Evolutionary conservation across 2,797 vertebrate genomes (phyloP), one percentile per base, ranked within the genome.

Genomic region (Gorsachius magnificus): DNA sequence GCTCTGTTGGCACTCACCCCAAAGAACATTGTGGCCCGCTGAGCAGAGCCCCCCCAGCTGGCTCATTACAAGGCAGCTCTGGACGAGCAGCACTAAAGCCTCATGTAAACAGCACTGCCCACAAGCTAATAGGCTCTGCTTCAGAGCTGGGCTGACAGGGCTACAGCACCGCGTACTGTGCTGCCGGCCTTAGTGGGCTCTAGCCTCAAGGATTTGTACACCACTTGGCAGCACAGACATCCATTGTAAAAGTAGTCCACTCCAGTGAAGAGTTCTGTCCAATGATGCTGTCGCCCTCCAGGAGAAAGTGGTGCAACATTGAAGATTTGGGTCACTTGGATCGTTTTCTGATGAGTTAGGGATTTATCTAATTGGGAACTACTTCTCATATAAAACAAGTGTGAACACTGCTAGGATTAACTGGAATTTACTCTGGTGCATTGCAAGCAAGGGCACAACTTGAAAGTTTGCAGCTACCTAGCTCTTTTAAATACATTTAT

Each of bases 1-100:
- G 14, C 35, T 58, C 4, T 35, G 15, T 13, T 28, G 82, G 24
- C 33, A 4, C 50, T n/a, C 14, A 6, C 16, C 26, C 31, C 11
- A 4, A 33, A 15, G 11, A 51, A 21, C 22, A 2, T 0, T 1
- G 29, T 3, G 35, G 6, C 22, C 20, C 18, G 20, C 22, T 51
- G 61, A 21, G 1, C 36, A 29, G 54, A 26, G 28, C 16, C 56
- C 22, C 22, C 19, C 5, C 53, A 19, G 24, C 16, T 81, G 66
- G 24, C 19, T 26, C 33, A n/a, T 4, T 13, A 11, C 41, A 28
- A 46, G 28, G 22, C 41, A 91, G 36, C 72, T 72, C 68, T 38
- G 43, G 17, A 35, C 4, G 4, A 41, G 74, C 45, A 58, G 29
- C 74, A 13, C 48, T 11, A 4, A 36, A 24, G 21, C 5, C 63